Conservation (phyloP, 2,797 vertebrate genomes). For the Pelochelys cantorii region DNA sequence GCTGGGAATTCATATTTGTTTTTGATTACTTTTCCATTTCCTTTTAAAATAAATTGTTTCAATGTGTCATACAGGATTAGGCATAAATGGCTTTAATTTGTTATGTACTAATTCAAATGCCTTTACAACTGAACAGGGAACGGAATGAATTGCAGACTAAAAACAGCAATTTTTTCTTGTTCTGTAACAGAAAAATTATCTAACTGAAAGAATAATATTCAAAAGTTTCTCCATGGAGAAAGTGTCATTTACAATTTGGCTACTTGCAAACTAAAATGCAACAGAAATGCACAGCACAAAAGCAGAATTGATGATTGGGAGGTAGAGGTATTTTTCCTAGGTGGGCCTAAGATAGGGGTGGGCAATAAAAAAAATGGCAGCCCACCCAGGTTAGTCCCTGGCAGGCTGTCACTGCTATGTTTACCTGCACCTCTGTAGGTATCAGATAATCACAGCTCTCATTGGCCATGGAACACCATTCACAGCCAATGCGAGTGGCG, state of each 20-base stretch:
- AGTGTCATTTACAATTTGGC: background rate
- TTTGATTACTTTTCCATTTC: background rate
- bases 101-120: fast-evolving
- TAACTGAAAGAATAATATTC: fast-evolving
- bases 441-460: no score
- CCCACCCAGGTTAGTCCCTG: no score
- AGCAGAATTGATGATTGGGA: background rate
- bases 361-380: no score
- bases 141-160: background rate
- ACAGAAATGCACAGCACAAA: fast-evolving
- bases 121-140: background rate
- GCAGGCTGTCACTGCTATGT: no score
- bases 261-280: fast-evolving
- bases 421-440: no score
- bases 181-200: background rate
- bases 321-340: background rate
- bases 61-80: background rate
- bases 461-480: no score
- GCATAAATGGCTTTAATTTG: background rate
- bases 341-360: fast-evolving
- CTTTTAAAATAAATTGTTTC: background rate
- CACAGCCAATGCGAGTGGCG: no score
- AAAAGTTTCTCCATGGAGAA: background rate
- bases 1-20: background rate
- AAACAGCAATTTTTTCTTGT: background rate